Evolutionary conservation across 2,888 invertebrate species (phyloP).

Genomic region (Chrysina gloriosa): DNA sequence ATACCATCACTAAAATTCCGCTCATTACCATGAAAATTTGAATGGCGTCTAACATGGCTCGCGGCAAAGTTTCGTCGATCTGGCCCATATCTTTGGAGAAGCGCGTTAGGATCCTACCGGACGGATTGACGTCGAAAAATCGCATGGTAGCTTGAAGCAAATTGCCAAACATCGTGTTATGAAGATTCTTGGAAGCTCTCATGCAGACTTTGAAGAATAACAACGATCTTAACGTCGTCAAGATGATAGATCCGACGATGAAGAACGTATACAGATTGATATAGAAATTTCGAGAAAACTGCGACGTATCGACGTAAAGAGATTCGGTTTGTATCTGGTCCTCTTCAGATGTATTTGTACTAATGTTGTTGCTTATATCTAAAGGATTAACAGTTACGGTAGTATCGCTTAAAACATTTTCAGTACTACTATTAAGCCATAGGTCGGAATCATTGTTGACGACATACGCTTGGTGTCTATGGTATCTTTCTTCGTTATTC

Average conservation of each 20-base stretch:
- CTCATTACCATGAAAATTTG: slow-evolving; percentile 76
- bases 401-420: background rate
- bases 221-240: slow-evolving; percentile 75
- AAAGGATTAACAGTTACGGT: slow-evolving; percentile 16
- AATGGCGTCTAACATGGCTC: slow-evolving; percentile 73
- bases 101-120: slow-evolving; percentile 83
- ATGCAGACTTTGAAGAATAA: slow-evolving; percentile 81
- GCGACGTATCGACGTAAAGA: background rate
- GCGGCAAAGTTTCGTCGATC: slow-evolving; percentile 79
- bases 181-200: slow-evolving; percentile 79
- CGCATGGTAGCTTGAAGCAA: slow-evolving; percentile 81
- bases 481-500: slow-evolving; percentile 61
- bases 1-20: slow-evolving; percentile 79
- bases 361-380: background rate
- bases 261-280: slow-evolving; percentile 72
- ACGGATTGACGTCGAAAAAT: slow-evolving; percentile 88
- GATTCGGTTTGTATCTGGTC: slow-evolving; percentile 9
- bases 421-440: background rate
- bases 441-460: background rate
- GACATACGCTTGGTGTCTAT: slow-evolving; percentile 38
- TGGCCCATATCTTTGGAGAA: slow-evolving; percentile 88
- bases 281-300: slow-evolving; percentile 48
- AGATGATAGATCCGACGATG: slow-evolving; percentile 70
- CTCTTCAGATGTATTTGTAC: slow-evolving; percentile 12
- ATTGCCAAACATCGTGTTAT: slow-evolving; percentile 82